Evolutionary conservation across 2,797 vertebrate genomes (phyloP), one percentile per base, ranked within the genome.

Genomic region (Paramormyrops hopkinsi): DNA sequence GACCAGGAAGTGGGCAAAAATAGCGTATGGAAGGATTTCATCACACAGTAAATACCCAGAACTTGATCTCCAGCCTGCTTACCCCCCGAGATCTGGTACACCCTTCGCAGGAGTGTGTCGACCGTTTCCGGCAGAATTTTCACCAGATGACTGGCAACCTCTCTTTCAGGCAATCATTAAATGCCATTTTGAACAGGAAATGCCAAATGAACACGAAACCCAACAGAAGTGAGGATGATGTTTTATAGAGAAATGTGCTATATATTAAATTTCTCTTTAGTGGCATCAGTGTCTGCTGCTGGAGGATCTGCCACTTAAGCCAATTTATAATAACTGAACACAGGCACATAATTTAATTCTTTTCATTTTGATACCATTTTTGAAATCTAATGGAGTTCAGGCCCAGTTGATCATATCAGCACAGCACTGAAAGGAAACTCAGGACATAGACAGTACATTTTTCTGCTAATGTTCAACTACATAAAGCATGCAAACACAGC

Each of bases 1-100:
- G 41, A 79, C 73, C 37, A 19, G 37, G 73, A 14, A 0, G 19
- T 6, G 4, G 37, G 73, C 25, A 69, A 33, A 65, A 65, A 65
- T 12, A 12, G 25, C 3, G 3, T 14, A 17, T 79, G 73, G 73
- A 79, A 79, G 73, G 73, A 79, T 79, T 79, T 79, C 73, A 41
- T 44, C 73, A 79, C 37, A 79, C 4, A 79, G 73, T 79, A 79
- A 79, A 79, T 79, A 44, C 73, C 73, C 73, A 79, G 73, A 79
- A 79, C 17, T 44, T 44, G 4, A 19, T 41, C 69, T 37, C 12
- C 11, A 5, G 6, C 37, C 14, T 2, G 1, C 37, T 79, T 79
- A 44, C 5, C 17, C 73, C 41, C 73, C 37, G 6, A 44, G 17
- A 41, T 9, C 1, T 76, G 37, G 14, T 8, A 4, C 69, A 41